Evolutionary conservation across 2,888 invertebrate species (phyloP), one percentile per base, ranked within the genome.

Genomic region (Tetanocera ferruginea): DNA sequence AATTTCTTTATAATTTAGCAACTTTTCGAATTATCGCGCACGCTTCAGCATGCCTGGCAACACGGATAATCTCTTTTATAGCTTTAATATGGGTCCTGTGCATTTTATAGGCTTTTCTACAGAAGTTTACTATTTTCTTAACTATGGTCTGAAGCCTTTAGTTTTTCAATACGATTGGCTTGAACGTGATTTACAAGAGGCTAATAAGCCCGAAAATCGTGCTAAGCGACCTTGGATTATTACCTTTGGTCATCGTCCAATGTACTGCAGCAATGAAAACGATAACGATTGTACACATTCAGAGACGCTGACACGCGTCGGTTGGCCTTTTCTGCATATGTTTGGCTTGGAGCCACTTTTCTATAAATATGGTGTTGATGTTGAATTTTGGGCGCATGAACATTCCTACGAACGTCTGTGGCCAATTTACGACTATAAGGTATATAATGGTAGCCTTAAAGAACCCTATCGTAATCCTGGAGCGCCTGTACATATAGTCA

Each of bases 341-440:
- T 94, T 93, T 85, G 93, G 93, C 0, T 89, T 99, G 82, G 99
- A 99, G 90, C 92, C 95, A 23, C 90, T 99, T 52, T 94, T 99
- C 84, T 94, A 94, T 87, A 91, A 96, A 82, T 94, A 95, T 88
- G 97, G 96, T 51, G 99, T 99, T 34, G 99, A 99, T 91, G 89
- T 99, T 76, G 94, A 94, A 87, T 91, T 99, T 64, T 98, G 98
- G 97, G 99, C 98, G 0, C 99, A 99, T 89, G 98, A 99, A 89
- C 99, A 99, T 90, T 96, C 96, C 5, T 99, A 98, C 88, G 99
- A 99, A 90, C 92, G 99, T 62, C 91, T 97, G 57, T 99, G 96
- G 95, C 99, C 99, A 9, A 93, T 98, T 77, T 99, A 96, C 90
- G 93, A 99, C 89, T 93, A 94, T 83, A 91, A 92, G 86, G 95